Evolutionary conservation across 2,888 invertebrate genomes (phyloP).

Genomic region (Ptilodon capucinus): DNA sequence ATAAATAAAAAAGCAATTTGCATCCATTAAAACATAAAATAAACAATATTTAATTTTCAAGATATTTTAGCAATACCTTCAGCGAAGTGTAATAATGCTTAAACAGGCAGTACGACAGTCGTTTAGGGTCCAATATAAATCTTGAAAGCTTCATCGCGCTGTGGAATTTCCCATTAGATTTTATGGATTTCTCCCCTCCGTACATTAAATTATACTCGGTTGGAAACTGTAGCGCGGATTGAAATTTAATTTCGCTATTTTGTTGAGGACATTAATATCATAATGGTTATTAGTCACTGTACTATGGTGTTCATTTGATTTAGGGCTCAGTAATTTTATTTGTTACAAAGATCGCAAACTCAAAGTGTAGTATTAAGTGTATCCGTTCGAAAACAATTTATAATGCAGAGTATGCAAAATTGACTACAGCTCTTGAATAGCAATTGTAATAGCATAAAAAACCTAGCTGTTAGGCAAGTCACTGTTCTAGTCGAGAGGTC

Average conservation of each 20-base stretch:
- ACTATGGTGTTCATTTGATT: no score
- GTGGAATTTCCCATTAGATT: constrained; percentile 76
- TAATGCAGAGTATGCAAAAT: no score
- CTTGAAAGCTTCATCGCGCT: constrained; percentile 64
- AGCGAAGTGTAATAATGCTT: constrained; percentile 31
- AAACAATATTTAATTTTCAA: constrained; percentile 13
- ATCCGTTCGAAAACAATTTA: no score
- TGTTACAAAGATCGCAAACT: no score
- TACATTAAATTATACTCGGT: constrained; percentile 74
- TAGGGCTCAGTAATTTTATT: no score
- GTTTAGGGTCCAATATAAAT: constrained; percentile 66
- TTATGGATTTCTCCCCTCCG: constrained; percentile 73
- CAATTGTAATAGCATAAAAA: no score
- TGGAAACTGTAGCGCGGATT: constrained; percentile 58
- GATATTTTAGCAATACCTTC: constrained; percentile 23
- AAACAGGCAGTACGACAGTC: constrained; percentile 47
- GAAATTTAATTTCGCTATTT: constrained; percentile 62
- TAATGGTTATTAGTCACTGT: not conserved
- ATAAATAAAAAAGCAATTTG: not conserved
- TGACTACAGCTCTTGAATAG: no score
- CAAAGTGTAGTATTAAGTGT: no score
- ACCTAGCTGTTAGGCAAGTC: no score
- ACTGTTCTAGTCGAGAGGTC: no score
- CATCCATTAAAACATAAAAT: not conserved
- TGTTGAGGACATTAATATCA: constrained; percentile 38